Percentiles rank a stretch among this genome's conserved stretches.
Evolutionary conservation across 1,140 invertebrate genomes (phyloP).

Genomic region (Tenebrio molitor): DNA sequence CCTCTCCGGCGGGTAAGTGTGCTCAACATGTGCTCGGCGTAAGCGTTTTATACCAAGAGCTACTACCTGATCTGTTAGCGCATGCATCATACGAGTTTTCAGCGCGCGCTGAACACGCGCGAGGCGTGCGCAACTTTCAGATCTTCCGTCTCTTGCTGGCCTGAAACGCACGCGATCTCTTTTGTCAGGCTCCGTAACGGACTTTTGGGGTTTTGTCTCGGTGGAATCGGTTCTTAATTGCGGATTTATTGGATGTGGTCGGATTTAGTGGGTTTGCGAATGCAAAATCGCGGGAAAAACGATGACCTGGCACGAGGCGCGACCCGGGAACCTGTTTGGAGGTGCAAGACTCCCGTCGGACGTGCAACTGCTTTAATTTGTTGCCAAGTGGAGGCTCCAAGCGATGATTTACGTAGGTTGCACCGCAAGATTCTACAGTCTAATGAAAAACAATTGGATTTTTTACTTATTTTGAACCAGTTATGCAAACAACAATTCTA

Average conservation of each 20-base stretch:
- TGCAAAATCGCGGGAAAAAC: neutral
- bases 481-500: too few relatives aligned
- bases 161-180: constrained; percentile 28
- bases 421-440: too few relatives aligned
- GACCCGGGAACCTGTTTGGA: neutral
- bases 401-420: too few relatives aligned
- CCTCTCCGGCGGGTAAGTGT: constrained; percentile 5
- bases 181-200: constrained; percentile 7
- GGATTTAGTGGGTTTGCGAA: neutral
- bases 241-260: neutral
- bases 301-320: neutral
- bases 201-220: constrained; percentile 1
- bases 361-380: neutral
- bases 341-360: too few relatives aligned
- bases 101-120: constrained; percentile 60
- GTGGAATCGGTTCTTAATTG: neutral
- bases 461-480: too few relatives aligned
- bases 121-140: constrained; percentile 50
- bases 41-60: constrained; percentile 53
- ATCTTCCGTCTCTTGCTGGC: constrained; percentile 26
- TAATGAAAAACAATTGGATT: too few relatives aligned
- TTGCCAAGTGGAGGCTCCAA: neutral
- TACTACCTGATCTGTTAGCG: constrained; percentile 30
- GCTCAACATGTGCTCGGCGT: constrained; percentile 52
- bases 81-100: constrained; percentile 44